Evolutionary conservation across 2,888 invertebrate species (phyloP).

Genomic region (Cybosia mesomella): DNA sequence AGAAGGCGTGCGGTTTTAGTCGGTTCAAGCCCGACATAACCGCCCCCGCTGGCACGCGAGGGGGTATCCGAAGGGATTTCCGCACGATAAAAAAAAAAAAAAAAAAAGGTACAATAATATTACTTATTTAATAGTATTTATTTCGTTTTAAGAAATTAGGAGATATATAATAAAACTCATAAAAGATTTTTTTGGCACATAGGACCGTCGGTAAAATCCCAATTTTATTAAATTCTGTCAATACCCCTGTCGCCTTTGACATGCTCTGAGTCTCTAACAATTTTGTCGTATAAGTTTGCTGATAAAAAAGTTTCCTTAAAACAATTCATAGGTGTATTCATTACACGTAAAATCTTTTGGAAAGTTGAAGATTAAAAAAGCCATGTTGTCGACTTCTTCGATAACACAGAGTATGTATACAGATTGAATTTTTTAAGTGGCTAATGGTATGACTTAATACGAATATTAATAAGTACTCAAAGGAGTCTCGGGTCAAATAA

Average conservation of each 20-base stretch:
- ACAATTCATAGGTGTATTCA: not conserved
- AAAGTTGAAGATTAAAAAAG: not conserved
- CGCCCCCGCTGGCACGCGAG: no score
- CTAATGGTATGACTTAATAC: no score
- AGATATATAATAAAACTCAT: not conserved
- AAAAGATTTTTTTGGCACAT: not conserved
- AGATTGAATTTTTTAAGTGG: not conserved
- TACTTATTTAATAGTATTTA: no score
- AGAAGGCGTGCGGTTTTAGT: no score
- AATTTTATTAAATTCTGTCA: constrained; percentile 7
- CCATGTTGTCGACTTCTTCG: no score
- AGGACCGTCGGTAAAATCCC: not conserved
- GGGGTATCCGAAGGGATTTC: no score
- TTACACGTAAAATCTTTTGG: not conserved
- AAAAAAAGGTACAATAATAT: no score
- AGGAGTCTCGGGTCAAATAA: no score
- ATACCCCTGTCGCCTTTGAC: constrained; percentile 4
- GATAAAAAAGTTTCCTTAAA: not conserved
- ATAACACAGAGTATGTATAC: not conserved
- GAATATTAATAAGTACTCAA: no score
- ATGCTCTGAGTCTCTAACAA: not conserved
- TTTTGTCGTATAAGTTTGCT: not conserved
- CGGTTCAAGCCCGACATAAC: no score
- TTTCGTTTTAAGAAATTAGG: no score
- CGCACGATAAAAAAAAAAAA: no score